Base-by-base conservation (phyloP, 2,888 invertebrate genomes). In the Chromoteleia sp. region DNA sequence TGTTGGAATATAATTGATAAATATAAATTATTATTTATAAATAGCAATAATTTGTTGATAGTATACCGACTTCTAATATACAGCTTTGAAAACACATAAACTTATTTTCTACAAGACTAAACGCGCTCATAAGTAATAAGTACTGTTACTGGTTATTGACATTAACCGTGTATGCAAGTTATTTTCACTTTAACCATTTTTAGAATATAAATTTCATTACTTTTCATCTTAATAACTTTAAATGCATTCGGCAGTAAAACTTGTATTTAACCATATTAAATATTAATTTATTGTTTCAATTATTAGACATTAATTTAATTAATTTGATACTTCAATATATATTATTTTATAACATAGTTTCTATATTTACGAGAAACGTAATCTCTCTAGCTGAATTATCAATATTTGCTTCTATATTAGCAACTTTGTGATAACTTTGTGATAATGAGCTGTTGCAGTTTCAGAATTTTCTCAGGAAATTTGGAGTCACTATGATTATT, bases 401-500 rank as follows among this genome's bases (percentile, higher is more conserved):
- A 59, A 54, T 15, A 29, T n/a, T 15, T 15, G 21, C 19, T 41
- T 59, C 50, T 17, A 50, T 36, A 50, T 67, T 68, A 56, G 50
- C 54, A 43, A 19, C 19, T 56, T 21, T n/a, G 19, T 45, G 54
- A 43, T 56, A 56, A 36, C 19, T 19, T 19, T 19, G 41, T 10
- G 48, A 30, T 54, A 21, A 67, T 17, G 30, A 10, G 8, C 25
- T 25, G 43, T 10, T 70, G 25, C 2, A 25, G 25, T 29, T 50
- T 29, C 29, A 10, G 50, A 43, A 39, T 43, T 58, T 19, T n/a
- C 67, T 52, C 21, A 59, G 7, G 21, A 67, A 67, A 79, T 79
- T 73, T 15, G 59, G 52, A 59, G 67, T 59, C 73, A 39, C 30
- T n/a, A n/a, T n/a, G 65, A 73, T 79, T 67, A 79, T 79, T 73